Evolutionary conservation across 2,888 invertebrate genomes (phyloP).

Genomic region (Nebria brevicollis): DNA sequence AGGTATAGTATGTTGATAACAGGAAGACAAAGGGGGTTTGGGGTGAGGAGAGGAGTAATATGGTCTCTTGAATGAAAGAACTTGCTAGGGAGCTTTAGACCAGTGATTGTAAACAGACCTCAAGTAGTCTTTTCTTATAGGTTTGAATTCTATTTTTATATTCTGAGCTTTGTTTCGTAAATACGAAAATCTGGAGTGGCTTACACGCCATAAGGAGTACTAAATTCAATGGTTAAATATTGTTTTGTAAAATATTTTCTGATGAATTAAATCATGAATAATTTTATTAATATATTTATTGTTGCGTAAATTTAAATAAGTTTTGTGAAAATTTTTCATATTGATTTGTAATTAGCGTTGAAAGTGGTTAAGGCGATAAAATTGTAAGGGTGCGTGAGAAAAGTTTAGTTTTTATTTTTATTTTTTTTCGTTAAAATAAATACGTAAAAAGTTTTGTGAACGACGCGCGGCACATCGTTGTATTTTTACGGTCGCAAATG

Average conservation of each 20-base stretch:
- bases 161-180: not conserved
- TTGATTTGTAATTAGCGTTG: no score
- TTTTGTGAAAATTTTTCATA: no score
- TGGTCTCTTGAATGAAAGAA: not conserved
- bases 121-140: not conserved
- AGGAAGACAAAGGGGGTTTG: not conserved
- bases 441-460: not conserved
- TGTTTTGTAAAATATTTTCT: no score
- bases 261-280: no score
- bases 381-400: conserved; percentile 8
- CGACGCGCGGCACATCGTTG: not conserved
- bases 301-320: no score
- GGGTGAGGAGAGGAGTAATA: not conserved
- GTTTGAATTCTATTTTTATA: not conserved
- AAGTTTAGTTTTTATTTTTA: conserved; percentile 13
- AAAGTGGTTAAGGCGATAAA: conserved; percentile 14
- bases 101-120: not conserved
- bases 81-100: not conserved
- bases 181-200: not conserved
- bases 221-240: no score
- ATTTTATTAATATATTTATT: no score
- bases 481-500: conserved; percentile 37
- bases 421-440: conserved; percentile 31
- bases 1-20: not conserved
- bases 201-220: not conserved